Conservation (phyloP, 1,140 invertebrate species). For the Hesperophylax magnus region DNA sequence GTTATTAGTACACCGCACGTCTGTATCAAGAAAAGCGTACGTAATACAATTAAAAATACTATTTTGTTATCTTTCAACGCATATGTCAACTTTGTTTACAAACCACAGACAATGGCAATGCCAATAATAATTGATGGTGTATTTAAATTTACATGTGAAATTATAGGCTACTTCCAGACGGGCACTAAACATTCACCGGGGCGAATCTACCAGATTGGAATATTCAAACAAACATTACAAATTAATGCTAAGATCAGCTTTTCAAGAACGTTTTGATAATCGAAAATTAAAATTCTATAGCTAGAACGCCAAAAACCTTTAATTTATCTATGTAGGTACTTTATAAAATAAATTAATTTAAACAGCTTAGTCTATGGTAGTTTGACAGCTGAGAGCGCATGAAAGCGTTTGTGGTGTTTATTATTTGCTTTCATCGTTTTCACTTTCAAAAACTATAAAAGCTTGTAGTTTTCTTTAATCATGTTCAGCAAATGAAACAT, state of each 20-base stretch:
- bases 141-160: no score
- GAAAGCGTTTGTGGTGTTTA: not conserved
- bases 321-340: no score
- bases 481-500: not conserved
- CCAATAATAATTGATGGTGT: no score
- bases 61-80: constrained; percentile 1
- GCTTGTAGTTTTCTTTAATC: not conserved
- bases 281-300: no score
- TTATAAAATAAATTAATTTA: no score
- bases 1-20: not conserved
- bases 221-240: no score
- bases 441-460: not conserved
- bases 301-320: no score
- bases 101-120: not conserved
- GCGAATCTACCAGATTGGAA: no score
- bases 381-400: not conserved
- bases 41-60: not conserved
- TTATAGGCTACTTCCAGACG: no score
- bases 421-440: not conserved
- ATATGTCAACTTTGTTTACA: constrained; percentile 19
- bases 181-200: no score
- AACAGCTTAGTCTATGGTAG: not conserved
- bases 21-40: not conserved
- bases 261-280: no score
- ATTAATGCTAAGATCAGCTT: no score